Evolutionary conservation across 2,113 vertebrate species (phyloP).

Genomic region (Hyla sarda): DNA sequence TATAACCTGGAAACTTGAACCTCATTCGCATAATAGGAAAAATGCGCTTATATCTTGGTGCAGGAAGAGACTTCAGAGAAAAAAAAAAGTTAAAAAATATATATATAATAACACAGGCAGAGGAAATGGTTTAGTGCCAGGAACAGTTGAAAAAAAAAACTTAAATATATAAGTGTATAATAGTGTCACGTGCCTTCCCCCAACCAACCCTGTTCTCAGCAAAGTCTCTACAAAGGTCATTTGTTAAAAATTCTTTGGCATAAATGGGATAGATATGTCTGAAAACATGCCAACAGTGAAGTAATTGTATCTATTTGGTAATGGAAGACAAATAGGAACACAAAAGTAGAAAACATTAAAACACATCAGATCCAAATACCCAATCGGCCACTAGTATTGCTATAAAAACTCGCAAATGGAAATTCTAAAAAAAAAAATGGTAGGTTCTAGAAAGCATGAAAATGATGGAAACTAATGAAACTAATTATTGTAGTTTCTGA

Average conservation of each 20-base stretch:
- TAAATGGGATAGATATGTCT: background rate
- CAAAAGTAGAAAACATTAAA: conserved; percentile 5
- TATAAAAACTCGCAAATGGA: conserved; percentile 13
- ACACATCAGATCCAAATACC: background rate
- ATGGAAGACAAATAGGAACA: background rate
- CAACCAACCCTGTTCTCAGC: too few species aligned
- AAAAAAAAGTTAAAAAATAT: too few species aligned
- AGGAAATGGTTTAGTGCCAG: too few species aligned
- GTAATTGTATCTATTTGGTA: background rate
- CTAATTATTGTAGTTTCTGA: conserved; percentile 49
- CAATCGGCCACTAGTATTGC: background rate
- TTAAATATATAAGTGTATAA: too few species aligned
- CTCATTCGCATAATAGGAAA: too few species aligned
- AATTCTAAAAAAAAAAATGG: conserved; percentile 2
- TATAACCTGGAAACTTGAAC: too few species aligned
- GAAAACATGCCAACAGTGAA: background rate
- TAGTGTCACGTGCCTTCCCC: too few species aligned
- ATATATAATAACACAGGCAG: too few species aligned
- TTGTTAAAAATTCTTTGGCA: background rate
- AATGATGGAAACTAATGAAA: conserved; percentile 50
- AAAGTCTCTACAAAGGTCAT: too few species aligned
- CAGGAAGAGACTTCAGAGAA: too few species aligned
- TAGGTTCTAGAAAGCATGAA: conserved; percentile 30
- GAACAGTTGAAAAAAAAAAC: too few species aligned
- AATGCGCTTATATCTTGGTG: too few species aligned